Evolutionary conservation across 2,888 invertebrate genomes (phyloP).

Genomic region (Monochamus alternatus): DNA sequence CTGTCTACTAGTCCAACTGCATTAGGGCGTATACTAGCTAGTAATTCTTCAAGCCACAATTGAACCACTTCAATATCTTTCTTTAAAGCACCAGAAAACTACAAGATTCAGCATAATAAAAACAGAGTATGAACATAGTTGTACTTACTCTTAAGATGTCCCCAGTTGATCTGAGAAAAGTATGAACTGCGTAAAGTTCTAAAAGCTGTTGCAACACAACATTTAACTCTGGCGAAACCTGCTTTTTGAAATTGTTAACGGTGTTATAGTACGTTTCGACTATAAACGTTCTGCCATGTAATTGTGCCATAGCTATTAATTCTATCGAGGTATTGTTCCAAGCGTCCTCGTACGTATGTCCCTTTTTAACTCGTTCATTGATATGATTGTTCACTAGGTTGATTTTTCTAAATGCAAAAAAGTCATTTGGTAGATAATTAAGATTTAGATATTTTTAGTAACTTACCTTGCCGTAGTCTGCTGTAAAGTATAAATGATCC

Average conservation of each 20-base stretch:
- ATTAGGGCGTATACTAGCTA: constrained; percentile 85
- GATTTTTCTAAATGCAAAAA: constrained; percentile 76
- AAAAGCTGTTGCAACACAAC: constrained; percentile 80
- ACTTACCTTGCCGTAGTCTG: constrained; percentile 73
- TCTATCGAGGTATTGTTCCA: constrained; percentile 92
- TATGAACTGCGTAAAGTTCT: constrained; percentile 85
- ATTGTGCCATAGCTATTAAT: constrained; percentile 86
- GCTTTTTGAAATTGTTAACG: constrained; percentile 70
- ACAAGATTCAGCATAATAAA: no score
- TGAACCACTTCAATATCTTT: constrained; percentile 76
- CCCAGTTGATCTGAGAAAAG: constrained; percentile 83
- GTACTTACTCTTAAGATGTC: constrained; percentile 83
- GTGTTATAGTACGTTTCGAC: constrained; percentile 80
- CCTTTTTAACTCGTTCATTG: constrained; percentile 78
- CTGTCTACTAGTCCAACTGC: constrained; percentile 93
- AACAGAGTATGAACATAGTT: no score
- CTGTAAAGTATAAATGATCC: constrained; percentile 72
- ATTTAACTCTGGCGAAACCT: constrained; percentile 76
- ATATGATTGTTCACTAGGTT: constrained; percentile 81
- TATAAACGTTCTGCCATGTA: constrained; percentile 88
- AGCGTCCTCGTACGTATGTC: constrained; percentile 83
- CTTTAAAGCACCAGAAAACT: constrained; percentile 81
- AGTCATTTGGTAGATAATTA: no score
- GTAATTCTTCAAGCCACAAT: constrained; percentile 79
- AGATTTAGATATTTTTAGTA: constrained; percentile 5